Conservation (phyloP, 1,140 invertebrate species). For the Leptinotarsa lineolata region DNA sequence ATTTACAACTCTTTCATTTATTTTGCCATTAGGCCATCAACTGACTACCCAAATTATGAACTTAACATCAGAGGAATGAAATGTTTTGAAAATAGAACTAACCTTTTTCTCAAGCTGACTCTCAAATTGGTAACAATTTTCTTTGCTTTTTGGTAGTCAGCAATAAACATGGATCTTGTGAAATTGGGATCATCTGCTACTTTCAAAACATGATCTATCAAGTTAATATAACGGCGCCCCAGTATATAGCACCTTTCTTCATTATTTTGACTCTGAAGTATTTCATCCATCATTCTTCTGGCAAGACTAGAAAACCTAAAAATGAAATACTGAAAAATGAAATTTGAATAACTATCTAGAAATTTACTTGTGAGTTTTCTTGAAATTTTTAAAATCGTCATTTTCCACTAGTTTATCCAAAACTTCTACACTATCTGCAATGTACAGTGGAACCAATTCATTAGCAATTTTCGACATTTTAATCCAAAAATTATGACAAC, state of each 20-base stretch:
- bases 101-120: constrained; percentile 11
- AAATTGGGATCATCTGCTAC: constrained; percentile 13
- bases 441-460: constrained; percentile 5
- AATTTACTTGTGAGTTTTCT: not conserved
- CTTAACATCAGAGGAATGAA: too few species aligned
- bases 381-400: constrained; percentile 3
- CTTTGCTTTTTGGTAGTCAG: constrained; percentile 14
- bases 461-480: not conserved
- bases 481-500: not conserved
- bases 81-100: not conserved
- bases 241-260: constrained; percentile 22
- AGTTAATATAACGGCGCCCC: constrained; percentile 11
- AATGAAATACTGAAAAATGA: not conserved
- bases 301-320: constrained; percentile 10
- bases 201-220: constrained; percentile 20
- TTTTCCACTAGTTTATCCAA: constrained; percentile 1
- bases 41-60: too few species aligned
- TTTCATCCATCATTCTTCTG: constrained; percentile 12
- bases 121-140: not conserved
- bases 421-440: not conserved
- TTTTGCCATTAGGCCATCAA: too few species aligned
- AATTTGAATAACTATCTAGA: not conserved
- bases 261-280: constrained; percentile 16
- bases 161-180: not conserved
- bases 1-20: too few species aligned